Conservation (phyloP, 1,140 invertebrate species). For the Daktulosphaira vitifoliae region DNA sequence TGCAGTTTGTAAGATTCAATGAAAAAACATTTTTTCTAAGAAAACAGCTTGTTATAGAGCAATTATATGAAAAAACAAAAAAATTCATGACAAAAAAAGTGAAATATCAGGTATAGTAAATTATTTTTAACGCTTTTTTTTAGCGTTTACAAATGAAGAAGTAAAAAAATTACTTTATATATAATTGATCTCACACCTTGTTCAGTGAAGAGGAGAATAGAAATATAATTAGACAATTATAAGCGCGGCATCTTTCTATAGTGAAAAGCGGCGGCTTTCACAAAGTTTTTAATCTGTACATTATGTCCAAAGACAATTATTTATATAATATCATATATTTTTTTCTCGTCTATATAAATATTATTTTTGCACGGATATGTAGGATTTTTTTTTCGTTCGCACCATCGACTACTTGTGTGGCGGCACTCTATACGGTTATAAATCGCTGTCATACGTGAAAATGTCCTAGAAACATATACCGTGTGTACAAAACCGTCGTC, state of each 20-base stretch:
- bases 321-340: not conserved
- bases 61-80: too few species aligned
- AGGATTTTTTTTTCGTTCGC: not conserved
- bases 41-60: too few species aligned
- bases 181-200: constrained; percentile 30
- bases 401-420: not conserved
- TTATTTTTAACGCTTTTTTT: constrained; percentile 18
- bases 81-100: too few species aligned
- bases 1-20: not conserved
- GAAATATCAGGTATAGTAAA: too few species aligned
- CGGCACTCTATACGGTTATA: constrained; percentile 5
- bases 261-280: constrained; percentile 9
- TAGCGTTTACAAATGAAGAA: not conserved
- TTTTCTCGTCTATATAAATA: not conserved
- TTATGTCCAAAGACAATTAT: constrained; percentile 9
- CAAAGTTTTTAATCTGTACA: constrained; percentile 26
- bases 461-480: constrained; percentile 13
- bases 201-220: constrained; percentile 12
- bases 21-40: too few species aligned
- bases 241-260: constrained; percentile 21
- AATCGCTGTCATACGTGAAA: constrained; percentile 25
- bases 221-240: constrained; percentile 29
- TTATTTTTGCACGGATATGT: not conserved
- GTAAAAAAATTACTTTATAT: not conserved
- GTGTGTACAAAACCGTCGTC: not conserved